A percentile compares a stretch with the other conserved stretches of the same genome.
phyloP scores from a whole-genome alignment of 2,888 invertebrate species.

The Xestobium rufovillosum region DNA sequence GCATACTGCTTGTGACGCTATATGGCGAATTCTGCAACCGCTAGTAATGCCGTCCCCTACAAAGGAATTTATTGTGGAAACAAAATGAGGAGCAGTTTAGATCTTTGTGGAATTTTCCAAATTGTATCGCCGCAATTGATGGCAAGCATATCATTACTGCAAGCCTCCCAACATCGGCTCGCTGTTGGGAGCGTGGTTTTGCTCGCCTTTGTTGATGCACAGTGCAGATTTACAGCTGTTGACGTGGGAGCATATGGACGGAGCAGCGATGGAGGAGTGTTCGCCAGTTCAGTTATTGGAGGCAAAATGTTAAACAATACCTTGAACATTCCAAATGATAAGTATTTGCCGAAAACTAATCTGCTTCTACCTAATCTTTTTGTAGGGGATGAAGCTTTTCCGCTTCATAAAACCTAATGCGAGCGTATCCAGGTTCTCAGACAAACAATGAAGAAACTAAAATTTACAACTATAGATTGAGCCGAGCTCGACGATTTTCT shows the following conservation, averaged over 20 bases:
- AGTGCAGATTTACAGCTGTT: conserved; percentile 18
- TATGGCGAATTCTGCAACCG: not conserved
- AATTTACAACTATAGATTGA: conserved; percentile 21
- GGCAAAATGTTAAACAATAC: conserved; percentile 11
- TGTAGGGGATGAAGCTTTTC: conserved; percentile 14
- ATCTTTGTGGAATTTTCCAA: not conserved
- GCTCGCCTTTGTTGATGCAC: conserved; percentile 18
- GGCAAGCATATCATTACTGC: conserved; percentile 26
- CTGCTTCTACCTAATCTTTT: conserved; percentile 7
- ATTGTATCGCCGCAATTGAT: conserved; percentile 25
- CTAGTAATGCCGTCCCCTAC: conserved; percentile 1
- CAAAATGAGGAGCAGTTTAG: not conserved
- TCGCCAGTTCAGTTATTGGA: conserved; percentile 16
- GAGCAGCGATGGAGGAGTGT: conserved; percentile 20
- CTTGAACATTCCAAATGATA: conserved; percentile 15
- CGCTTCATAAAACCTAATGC: conserved; percentile 11
- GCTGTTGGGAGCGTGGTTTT: conserved; percentile 9
- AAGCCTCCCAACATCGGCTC: conserved; percentile 22
- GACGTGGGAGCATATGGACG: conserved; percentile 20
- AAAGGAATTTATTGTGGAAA: not conserved
- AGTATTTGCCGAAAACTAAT: conserved; percentile 11
- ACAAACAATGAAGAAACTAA: conserved; percentile 13
- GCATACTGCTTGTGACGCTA: conserved; percentile 1
- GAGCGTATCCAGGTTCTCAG: conserved; percentile 13
- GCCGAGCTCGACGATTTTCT: conserved; percentile 18